phyloP scores from a whole-genome alignment of 2,888 invertebrate genomes.

The Mechanitis mazaeus region DNA sequence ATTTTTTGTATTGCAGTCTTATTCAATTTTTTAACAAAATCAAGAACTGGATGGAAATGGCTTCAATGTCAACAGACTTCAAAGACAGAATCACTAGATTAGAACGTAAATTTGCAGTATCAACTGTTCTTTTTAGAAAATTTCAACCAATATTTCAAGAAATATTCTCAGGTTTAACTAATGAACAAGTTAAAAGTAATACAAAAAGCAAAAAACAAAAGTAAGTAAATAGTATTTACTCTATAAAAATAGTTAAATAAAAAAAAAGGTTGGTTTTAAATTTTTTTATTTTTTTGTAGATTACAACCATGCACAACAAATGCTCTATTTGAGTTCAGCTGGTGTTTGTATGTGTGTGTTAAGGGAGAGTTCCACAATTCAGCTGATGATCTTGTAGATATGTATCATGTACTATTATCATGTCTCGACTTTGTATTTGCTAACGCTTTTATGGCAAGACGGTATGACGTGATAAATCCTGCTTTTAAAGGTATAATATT shows the following conservation, averaged over 20 bases:
- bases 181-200: slow-evolving; percentile 72
- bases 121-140: slow-evolving; percentile 94
- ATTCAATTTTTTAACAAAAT: slow-evolving; percentile 96
- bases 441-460: slow-evolving; percentile 87
- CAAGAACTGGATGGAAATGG: slow-evolving; percentile 97
- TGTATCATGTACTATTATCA: slow-evolving; percentile 92
- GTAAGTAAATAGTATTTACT: slow-evolving; percentile 41
- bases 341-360: slow-evolving; percentile 94
- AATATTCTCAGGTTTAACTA: slow-evolving; percentile 85
- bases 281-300: slow-evolving; percentile 55
- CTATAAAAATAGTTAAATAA: slow-evolving; percentile 1
- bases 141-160: slow-evolving; percentile 91
- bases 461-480: slow-evolving; percentile 90
- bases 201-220: slow-evolving; percentile 75
- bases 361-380: slow-evolving; percentile 91
- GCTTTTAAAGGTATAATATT: slow-evolving; percentile 81
- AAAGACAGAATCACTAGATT: slow-evolving; percentile 87
- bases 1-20: slow-evolving; percentile 74
- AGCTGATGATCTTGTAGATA: slow-evolving; percentile 95
- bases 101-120: slow-evolving; percentile 94
- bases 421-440: slow-evolving; percentile 93
- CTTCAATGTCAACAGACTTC: slow-evolving; percentile 89
- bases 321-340: slow-evolving; percentile 93
- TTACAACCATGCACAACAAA: slow-evolving; percentile 86
- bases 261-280: not conserved